These are phyloP conservation scores for Cavia aperea DNA, from an alignment of 2,113 vertebrate species.

Conservation along the genomic window DNA sequence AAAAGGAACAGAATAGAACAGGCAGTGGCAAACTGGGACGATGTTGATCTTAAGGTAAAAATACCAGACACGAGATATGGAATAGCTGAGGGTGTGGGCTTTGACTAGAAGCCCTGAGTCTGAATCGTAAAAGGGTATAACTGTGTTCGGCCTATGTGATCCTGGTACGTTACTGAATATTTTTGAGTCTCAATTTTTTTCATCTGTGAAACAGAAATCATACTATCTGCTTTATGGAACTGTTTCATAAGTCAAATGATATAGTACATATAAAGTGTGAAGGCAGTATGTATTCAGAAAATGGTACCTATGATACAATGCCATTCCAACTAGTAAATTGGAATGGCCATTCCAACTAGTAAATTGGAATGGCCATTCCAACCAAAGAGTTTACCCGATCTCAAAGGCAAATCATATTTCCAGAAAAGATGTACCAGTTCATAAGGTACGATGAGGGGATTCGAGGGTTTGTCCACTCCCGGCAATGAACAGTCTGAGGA, in stretches of 20 bases:
- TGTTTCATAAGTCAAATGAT: conserved; percentile 9
- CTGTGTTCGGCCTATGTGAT: background rate
- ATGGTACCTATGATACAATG: background rate
- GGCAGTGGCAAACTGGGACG: background rate
- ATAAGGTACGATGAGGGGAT: background rate
- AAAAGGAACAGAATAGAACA: background rate
- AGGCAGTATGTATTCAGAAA: background rate
- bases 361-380: background rate
- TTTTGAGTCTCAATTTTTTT: conserved; percentile 14
- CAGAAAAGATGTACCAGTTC: background rate
- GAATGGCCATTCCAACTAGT: background rate
- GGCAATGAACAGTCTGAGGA: background rate
- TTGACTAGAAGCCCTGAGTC: background rate
- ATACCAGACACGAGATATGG: background rate
- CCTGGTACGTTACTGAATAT: background rate
- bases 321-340: background rate
- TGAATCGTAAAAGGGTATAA: background rate
- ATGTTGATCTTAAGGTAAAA: background rate
- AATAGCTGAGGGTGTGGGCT: background rate
- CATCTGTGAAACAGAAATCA: background rate
- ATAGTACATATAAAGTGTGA: background rate
- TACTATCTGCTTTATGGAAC: background rate
- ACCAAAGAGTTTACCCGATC: background rate
- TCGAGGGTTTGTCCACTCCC: background rate
- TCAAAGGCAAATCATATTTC: background rate